Evolutionary conservation across 1,140 invertebrate species (phyloP).

Genomic region (Lordiphosa stackelbergi): DNA sequence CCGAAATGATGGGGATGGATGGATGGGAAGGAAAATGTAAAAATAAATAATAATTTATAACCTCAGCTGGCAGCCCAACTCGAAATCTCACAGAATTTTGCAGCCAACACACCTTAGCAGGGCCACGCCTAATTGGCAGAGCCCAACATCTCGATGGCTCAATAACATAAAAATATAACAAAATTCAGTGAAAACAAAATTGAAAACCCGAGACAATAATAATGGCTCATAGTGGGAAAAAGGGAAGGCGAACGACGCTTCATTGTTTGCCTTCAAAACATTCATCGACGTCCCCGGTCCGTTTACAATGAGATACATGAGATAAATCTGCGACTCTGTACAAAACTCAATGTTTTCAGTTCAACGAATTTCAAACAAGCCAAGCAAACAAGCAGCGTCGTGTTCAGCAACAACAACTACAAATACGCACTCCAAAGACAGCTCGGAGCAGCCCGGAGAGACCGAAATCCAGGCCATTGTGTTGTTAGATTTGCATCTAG

Average conservation of each 20-base stretch:
- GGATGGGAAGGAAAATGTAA: too few species aligned
- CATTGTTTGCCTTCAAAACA: slow-evolving; percentile 9
- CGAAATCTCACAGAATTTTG: not conserved
- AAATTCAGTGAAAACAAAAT: slow-evolving; percentile 24
- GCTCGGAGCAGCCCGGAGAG: too few species aligned
- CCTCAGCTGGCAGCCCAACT: not conserved
- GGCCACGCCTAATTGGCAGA: not conserved
- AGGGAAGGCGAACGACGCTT: slow-evolving; percentile 20
- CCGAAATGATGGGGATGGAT: slow-evolving; percentile 3
- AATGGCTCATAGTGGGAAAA: slow-evolving; percentile 8
- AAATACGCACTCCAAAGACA: slow-evolving; percentile 6
- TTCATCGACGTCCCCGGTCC: slow-evolving; percentile 10
- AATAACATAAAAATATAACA: slow-evolving; percentile 6
- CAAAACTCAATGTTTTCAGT: slow-evolving; percentile 51
- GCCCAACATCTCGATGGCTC: not conserved
- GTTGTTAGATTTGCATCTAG: slow-evolving; percentile 52
- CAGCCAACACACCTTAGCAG: not conserved
- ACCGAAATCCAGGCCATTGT: slow-evolving; percentile 20
- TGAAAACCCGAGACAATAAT: slow-evolving; percentile 33
- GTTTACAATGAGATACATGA: slow-evolving; percentile 15
- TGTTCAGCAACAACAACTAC: slow-evolving; percentile 2
- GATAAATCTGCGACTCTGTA: slow-evolving; percentile 53
- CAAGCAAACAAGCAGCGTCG: slow-evolving; percentile 38
- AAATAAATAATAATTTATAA: slow-evolving; percentile 12
- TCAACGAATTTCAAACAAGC: slow-evolving; percentile 54